Base-by-base conservation (phyloP, 2,113 vertebrate genomes). In the Pygoscelis adeliae region DNA sequence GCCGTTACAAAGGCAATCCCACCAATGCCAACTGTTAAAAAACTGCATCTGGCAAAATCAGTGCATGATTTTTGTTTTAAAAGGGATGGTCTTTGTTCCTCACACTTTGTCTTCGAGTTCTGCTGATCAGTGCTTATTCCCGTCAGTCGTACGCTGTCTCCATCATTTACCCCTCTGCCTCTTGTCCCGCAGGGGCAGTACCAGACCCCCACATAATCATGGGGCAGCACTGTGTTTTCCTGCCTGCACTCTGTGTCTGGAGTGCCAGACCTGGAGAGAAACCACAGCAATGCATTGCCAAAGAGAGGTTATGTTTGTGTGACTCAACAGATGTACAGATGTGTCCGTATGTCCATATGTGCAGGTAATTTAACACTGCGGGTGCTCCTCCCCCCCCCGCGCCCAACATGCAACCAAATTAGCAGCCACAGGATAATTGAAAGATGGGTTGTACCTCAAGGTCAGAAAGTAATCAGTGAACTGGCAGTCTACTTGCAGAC, bases 141-240 rank as follows among this genome's bases (percentile, higher is more conserved):
- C 2, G 2, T 27, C 59, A 82, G 34, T n/a, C 1, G 2, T 34
- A 30, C 0, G 0, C 23, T 73, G 36, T 36, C 79, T 82, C 55
- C 30, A 53, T 56, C 32, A 27, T 42, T 26, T 46, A 63, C 7
- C 36, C 36, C 15, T 61, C 74, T 52, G 26, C 38, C 38, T 84
- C 81, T 47, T n/a, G 34, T 46, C 56, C 78, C 2, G 0, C 29
- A 42, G 52, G 16, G 47, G 29, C 69, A 74, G 82, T 29, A 34
- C 19, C 65, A 90, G 65, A 71, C 13, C 34, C 34, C 14, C 19
- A 32, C 34, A 19, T 5, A 70, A 47, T 11, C 4, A 1, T 3
- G 0, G 50, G 46, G 27, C 59, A 76, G n/a, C 62, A 71, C 32
- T 0, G 1, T 9, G 6, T 32, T 36, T 74, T 47, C n/a, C 18